Conservation (phyloP, 2,888 invertebrate genomes). For the Ichneumon xanthorius region DNA sequence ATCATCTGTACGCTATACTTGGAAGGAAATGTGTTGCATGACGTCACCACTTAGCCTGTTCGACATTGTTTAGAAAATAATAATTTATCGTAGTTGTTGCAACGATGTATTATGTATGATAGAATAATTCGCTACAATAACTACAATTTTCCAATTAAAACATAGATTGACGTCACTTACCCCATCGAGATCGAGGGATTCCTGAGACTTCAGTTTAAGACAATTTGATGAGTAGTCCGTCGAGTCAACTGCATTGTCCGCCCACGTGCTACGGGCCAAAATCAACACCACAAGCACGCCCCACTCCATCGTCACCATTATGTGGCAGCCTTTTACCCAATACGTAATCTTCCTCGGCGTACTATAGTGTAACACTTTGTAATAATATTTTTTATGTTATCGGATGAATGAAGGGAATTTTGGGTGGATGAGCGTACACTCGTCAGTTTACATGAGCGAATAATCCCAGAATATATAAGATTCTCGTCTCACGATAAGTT, state of each 20-base stretch:
- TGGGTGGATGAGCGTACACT: background rate
- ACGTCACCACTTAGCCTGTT: background rate
- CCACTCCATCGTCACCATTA: constrained; percentile 73
- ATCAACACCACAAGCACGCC: constrained; percentile 73
- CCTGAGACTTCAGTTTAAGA: constrained; percentile 75
- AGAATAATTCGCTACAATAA: background rate
- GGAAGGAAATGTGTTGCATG: background rate
- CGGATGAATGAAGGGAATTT: background rate
- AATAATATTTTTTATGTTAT: background rate
- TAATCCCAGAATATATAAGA: background rate
- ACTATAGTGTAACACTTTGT: constrained; percentile 15
- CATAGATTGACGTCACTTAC: constrained; percentile 59
- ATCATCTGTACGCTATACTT: background rate
- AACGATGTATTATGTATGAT: background rate
- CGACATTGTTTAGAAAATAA: background rate
- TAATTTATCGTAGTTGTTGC: background rate
- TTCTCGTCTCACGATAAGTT: background rate
- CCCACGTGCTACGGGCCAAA: constrained; percentile 74
- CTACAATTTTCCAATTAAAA: background rate
- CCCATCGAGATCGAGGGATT: constrained; percentile 76
- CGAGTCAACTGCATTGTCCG: constrained; percentile 73
- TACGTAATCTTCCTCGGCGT: background rate
- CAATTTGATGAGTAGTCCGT: constrained; percentile 70
- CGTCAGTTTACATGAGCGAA: background rate
- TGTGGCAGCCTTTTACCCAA: constrained; percentile 5